Evolutionary conservation across 2,797 vertebrate species (phyloP), one percentile per base, ranked within the genome.

Genomic region (Coreius guichenoti): DNA sequence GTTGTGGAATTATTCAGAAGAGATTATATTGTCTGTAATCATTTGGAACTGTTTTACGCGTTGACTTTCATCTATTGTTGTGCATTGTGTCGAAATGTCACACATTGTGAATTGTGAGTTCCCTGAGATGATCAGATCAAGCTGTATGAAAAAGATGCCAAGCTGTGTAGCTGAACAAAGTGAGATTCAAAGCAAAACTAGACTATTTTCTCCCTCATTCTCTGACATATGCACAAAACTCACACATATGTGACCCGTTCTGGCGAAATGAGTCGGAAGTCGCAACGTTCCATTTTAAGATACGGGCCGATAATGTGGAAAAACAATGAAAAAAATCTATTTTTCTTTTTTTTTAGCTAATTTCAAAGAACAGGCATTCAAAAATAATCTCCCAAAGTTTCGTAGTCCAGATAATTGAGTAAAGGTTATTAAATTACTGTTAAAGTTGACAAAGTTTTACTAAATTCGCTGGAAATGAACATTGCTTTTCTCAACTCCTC

Each of bases 141-240:
- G 47, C 36, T 45, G 36, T 78, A 68, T 69, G n/a, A 84, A 77
- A 43, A 84, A 45, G n/a, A 83, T 80, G 88, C 84, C 86, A 89
- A 80, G 76, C 68, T 85, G 77, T 70, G 73, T 81, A 36, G 49
- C 68, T 56, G 70, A 85, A 88, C 76, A 89, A 85, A 77, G 61
- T 36, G 65, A 75, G 58, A 84, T 58, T 67, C 80, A 68, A 68
- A 84, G 31, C 36, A 78, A 63, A 88, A 43, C 58, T 29, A 80
- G 45, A 74, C 49, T n/a, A 45, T 70, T 58, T 70, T 61, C 65
- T 69, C 31, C 5, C 73, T 21, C 23, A 29, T 63, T 76, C 5
- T 76, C 39, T 29, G 47, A 67, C 65, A 86, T 68, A 63, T 45
- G 68, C 33, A n/a, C 33, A 58, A 65, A 36, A 54, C 47, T 31